phyloP scores from a whole-genome alignment of 1,140 invertebrate species.

The Tetramorium alpestre region DNA sequence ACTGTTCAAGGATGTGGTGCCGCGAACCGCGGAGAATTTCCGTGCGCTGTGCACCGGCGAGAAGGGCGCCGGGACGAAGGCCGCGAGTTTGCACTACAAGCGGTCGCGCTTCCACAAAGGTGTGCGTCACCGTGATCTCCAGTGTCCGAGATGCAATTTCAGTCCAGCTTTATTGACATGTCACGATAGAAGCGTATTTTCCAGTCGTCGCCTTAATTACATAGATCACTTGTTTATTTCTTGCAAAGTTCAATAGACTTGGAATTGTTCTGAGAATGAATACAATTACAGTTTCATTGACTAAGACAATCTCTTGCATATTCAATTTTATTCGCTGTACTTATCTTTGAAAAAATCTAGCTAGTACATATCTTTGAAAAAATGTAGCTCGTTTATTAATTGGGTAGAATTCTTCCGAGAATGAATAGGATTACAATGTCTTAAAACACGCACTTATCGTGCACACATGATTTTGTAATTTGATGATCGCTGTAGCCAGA shows the following conservation, averaged over 20 bases:
- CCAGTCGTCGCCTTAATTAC: neutral
- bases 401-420: neutral
- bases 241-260: neutral
- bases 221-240: neutral
- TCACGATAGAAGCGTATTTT: no score
- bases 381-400: no score
- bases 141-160: neutral
- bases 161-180: neutral
- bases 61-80: constrained; percentile 89
- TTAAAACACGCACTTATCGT: neutral
- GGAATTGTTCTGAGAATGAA: neutral
- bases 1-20: constrained; percentile 94
- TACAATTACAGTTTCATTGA: no score
- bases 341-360: no score
- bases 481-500: no score
- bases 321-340: no score
- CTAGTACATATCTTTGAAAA: no score
- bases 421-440: neutral
- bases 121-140: constrained; percentile 76
- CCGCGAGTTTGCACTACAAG: constrained; percentile 92
- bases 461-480: no score
- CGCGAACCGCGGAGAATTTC: constrained; percentile 97
- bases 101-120: constrained; percentile 91
- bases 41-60: constrained; percentile 95
- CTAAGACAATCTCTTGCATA: no score